Evolutionary conservation across 2,888 invertebrate genomes (phyloP).

Genomic region (Sesia apiformis): DNA sequence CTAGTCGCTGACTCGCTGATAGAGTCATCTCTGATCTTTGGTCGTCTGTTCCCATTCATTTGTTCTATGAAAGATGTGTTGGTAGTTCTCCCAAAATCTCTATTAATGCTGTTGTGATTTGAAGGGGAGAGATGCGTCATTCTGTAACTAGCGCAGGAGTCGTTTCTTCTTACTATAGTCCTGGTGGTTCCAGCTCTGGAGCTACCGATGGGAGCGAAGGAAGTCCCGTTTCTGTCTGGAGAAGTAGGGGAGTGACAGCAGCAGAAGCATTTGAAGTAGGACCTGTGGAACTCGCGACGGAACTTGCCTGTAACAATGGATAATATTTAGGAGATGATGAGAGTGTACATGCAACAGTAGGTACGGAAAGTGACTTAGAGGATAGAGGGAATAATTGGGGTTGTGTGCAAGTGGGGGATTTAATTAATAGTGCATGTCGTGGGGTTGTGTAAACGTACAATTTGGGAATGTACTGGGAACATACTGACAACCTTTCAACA

Average conservation of each 20-base stretch:
- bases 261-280: constrained; percentile 78
- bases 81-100: constrained; percentile 52
- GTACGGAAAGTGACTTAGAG: too few relatives aligned
- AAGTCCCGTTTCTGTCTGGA: constrained; percentile 54
- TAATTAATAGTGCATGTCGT: too few relatives aligned
- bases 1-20: constrained; percentile 57
- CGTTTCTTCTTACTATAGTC: constrained; percentile 59
- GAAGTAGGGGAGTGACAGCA: constrained; percentile 39
- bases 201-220: constrained; percentile 60
- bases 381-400: too few relatives aligned
- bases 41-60: constrained; percentile 50
- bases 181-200: constrained; percentile 58
- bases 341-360: too few relatives aligned
- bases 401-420: too few relatives aligned
- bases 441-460: too few relatives aligned
- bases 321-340: too few relatives aligned
- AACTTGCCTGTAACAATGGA: constrained; percentile 79
- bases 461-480: too few relatives aligned
- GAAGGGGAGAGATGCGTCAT: constrained; percentile 64
- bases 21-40: constrained; percentile 53
- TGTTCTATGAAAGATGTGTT: constrained; percentile 67
- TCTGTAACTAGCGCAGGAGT: constrained; percentile 61
- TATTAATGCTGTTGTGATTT: constrained; percentile 57
- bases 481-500: too few relatives aligned
- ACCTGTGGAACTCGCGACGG: constrained; percentile 80